Conservation (phyloP, 2,888 invertebrate genomes). For the Drosophila mulleri region DNA sequence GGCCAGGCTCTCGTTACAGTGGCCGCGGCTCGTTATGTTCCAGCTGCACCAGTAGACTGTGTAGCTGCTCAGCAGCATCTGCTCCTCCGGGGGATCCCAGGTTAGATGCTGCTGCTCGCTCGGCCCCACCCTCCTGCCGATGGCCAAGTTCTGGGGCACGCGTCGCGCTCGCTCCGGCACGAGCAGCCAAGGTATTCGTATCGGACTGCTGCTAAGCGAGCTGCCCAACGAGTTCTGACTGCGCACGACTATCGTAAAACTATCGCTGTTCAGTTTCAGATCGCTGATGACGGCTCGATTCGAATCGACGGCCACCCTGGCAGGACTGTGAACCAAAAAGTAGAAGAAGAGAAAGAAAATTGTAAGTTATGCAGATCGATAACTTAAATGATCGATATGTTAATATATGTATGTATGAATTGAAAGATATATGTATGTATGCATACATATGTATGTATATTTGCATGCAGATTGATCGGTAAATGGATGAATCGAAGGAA, state of each 20-base stretch:
- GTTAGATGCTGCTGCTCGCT: background rate
- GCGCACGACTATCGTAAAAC: constrained; percentile 15
- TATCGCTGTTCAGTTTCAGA: background rate
- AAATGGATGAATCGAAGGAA: no score
- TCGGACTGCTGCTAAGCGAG: constrained; percentile 29
- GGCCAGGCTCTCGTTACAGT: constrained; percentile 8
- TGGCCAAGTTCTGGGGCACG: background rate
- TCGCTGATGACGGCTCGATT: constrained; percentile 22
- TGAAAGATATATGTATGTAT: no score
- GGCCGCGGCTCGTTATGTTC: background rate
- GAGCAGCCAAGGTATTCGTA: constrained; percentile 23
- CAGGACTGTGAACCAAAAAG: constrained; percentile 8
- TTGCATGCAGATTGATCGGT: background rate
- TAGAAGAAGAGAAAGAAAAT: background rate
- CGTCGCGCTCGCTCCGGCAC: background rate
- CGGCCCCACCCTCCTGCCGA: background rate
- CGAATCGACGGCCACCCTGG: constrained; percentile 6
- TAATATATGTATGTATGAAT: background rate
- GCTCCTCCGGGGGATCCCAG: constrained; percentile 32
- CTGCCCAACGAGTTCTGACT: constrained; percentile 44
- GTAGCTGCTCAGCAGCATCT: constrained; percentile 22
- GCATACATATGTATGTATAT: no score
- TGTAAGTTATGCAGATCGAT: background rate
- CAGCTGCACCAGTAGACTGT: constrained; percentile 39
- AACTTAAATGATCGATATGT: background rate